Conservation (phyloP, 2,888 invertebrate species). For the Diarsia mendica region DNA sequence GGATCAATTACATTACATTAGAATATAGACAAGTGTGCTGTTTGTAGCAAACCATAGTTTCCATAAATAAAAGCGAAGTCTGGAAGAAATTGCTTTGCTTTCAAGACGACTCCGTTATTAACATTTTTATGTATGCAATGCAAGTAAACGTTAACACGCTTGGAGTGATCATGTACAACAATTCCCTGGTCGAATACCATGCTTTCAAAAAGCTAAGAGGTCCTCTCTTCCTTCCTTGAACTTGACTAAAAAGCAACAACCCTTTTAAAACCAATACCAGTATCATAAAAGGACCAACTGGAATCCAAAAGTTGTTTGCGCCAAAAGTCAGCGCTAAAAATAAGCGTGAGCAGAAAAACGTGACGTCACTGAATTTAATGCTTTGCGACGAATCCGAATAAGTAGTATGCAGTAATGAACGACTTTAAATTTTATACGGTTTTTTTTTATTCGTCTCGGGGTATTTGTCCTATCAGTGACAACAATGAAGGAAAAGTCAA, state of each 20-base stretch:
- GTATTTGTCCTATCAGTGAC: not conserved
- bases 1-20: no score
- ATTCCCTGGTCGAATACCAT: not conserved
- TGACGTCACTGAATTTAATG: slow-evolving; percentile 60
- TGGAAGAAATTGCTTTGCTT: not conserved
- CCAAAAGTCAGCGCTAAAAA: slow-evolving; percentile 64
- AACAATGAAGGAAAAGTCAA: not conserved
- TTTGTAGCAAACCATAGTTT: not conserved
- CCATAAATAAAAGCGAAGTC: not conserved
- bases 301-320: slow-evolving; percentile 57
- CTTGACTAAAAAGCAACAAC: slow-evolving; percentile 17
- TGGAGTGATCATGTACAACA: not conserved
- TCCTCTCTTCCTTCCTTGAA: not conserved
- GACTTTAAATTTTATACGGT: not conserved
- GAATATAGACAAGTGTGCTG: not conserved
- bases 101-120: not conserved
- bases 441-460: not conserved
- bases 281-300: slow-evolving; percentile 39
- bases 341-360: slow-evolving; percentile 55
- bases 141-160: not conserved
- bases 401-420: slow-evolving; percentile 32
- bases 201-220: not conserved
- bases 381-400: slow-evolving; percentile 53
- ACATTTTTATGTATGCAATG: not conserved
- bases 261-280: slow-evolving; percentile 33